These are phyloP conservation scores for Dorcus parallelipipedus DNA, from an alignment of 2,888 invertebrate genomes.

Conservation along the genomic window DNA sequence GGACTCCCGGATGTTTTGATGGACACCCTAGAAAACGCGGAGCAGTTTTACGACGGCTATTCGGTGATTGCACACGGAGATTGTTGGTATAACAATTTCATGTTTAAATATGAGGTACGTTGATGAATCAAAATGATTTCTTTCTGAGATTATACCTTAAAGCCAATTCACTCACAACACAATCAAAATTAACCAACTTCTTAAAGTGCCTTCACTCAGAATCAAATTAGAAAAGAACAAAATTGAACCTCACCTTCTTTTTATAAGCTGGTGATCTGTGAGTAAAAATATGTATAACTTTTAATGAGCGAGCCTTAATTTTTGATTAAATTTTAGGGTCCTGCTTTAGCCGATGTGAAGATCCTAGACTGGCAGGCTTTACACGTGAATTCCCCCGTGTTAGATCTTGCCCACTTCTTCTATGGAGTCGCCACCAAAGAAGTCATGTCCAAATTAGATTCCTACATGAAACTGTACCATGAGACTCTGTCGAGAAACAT, in stretches of 20 bases:
- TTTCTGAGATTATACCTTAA: too few relatives aligned
- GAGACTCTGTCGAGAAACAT: conserved; percentile 28
- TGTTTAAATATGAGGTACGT: conserved; percentile 17
- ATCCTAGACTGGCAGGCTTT: conserved; percentile 21
- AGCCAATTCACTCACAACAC: too few relatives aligned
- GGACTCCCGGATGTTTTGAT: conserved; percentile 1
- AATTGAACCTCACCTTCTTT: too few relatives aligned
- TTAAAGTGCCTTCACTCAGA: neutral
- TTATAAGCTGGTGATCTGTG: neutral
- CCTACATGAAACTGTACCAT: conserved; percentile 34
- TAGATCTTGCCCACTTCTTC: conserved; percentile 37
- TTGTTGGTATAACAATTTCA: conserved; percentile 20
- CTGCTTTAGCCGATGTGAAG: conserved; percentile 6
- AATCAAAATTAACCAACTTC: too few relatives aligned
- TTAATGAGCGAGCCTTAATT: neutral
- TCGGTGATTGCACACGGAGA: conserved; percentile 16
- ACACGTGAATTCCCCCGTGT: conserved; percentile 26
- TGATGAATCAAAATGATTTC: neutral
- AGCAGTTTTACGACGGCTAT: conserved; percentile 1
- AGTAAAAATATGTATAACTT: neutral
- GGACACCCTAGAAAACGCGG: neutral
- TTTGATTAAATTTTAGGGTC: conserved; percentile 7
- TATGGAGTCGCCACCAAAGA: conserved; percentile 31
- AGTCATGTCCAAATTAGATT: conserved; percentile 30
- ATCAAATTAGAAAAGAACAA: neutral